Evolutionary conservation across 2,888 invertebrate species (phyloP).

Genomic region (Heterodera filipjevi): DNA sequence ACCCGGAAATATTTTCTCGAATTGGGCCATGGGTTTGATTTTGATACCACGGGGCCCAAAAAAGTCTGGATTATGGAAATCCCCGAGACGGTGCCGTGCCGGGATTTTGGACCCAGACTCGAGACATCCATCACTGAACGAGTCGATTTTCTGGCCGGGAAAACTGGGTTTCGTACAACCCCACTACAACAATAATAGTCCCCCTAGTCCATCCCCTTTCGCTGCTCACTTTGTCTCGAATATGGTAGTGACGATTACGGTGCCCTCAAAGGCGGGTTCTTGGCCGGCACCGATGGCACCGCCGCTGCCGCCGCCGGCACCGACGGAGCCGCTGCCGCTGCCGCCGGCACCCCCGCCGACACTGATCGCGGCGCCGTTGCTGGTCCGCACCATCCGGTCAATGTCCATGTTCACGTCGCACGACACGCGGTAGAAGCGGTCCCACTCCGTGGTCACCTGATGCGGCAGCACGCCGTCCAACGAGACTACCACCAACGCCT

Average conservation of each 20-base stretch:
- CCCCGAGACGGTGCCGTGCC: no score
- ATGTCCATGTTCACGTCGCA: slow-evolving; percentile 65
- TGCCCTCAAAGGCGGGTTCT: slow-evolving; percentile 58
- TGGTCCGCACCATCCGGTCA: slow-evolving; percentile 57
- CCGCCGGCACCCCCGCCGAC: slow-evolving; percentile 1
- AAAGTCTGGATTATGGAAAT: no score
- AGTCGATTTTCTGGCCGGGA: no score
- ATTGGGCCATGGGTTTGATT: no score
- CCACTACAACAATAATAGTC: no score
- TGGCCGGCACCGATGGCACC: neutral
- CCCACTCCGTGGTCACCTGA: slow-evolving; percentile 66
- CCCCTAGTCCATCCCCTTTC: no score
- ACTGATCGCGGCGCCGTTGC: neutral
- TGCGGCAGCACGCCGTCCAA: slow-evolving; percentile 65
- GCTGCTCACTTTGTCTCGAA: slow-evolving; percentile 65
- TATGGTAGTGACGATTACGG: slow-evolving; percentile 65
- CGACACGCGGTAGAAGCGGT: slow-evolving; percentile 65
- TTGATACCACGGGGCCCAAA: no score
- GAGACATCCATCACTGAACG: no score
- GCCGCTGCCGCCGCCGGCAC: neutral
- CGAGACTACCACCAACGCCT: slow-evolving; percentile 65
- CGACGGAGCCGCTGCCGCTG: neutral
- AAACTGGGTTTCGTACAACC: no score
- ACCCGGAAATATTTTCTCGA: no score
- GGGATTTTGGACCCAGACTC: no score